Conservation (phyloP, 2,113 vertebrate genomes). For the Ceratotherium simum region DNA sequence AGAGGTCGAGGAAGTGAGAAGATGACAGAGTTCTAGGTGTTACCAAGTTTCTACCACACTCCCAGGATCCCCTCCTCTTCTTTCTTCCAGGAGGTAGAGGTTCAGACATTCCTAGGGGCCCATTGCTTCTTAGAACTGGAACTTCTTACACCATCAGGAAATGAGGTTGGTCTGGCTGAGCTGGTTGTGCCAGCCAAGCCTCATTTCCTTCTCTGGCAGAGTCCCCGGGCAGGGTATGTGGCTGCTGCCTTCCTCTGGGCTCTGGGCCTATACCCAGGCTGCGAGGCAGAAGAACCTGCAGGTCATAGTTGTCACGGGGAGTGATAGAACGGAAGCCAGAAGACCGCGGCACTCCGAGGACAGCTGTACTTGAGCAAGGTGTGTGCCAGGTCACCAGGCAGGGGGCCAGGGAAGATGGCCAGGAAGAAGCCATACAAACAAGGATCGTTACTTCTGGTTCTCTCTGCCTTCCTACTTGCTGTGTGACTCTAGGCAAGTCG, state of each 20-base stretch:
- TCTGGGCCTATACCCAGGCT: neutral
- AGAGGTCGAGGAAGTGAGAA: neutral
- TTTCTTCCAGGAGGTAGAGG: neutral
- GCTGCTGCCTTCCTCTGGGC: neutral
- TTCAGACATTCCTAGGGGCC: neutral
- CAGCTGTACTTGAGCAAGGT: neutral
- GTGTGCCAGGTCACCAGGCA: neutral
- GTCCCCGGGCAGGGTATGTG: neutral
- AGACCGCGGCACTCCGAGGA: neutral
- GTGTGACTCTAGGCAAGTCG: neutral
- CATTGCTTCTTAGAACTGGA: constrained; percentile 24
- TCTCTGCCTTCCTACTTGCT: neutral
- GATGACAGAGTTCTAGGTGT: neutral
- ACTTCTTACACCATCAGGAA: constrained; percentile 51
- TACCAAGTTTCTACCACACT: neutral
- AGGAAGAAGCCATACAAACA: neutral
- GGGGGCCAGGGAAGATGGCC: neutral
- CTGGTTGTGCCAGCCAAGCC: constrained; percentile 19
- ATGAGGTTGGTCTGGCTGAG: constrained; percentile 61
- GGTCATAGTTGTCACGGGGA: neutral
- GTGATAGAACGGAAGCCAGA: neutral
- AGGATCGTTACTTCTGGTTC: neutral
- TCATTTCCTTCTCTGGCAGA: constrained; percentile 59
- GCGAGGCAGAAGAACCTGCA: neutral
- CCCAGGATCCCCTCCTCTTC: neutral